Evolutionary conservation across 2,797 vertebrate species (phyloP), one percentile per base, ranked within the genome.

Genomic region (Premnoplex brunnescens): DNA sequence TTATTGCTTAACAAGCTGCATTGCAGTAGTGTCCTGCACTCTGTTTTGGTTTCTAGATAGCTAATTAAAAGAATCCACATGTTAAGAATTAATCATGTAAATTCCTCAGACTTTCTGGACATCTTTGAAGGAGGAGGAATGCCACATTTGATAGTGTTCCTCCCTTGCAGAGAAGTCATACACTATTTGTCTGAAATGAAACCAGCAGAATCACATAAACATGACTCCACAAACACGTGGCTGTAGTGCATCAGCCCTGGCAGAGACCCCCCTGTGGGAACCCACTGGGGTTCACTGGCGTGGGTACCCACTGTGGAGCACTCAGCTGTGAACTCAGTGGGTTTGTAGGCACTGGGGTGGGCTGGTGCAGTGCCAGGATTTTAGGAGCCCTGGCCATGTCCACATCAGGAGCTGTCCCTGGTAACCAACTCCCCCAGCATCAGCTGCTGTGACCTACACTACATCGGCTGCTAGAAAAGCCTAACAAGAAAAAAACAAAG

Each of bases 1-100:
- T 60, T 95, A 92, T 97, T 97, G 94, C 93, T 87, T 95, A 97
- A 95, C 76, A 96, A 94, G 71, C 84, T 95, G 82, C 74, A 91
- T 30, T 93, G 92, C 93, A 96, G 94, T 92, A 93, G 85, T 41
- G 93, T 96, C 87, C 95, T 93, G 82, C 56, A 56, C 48, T 95
- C 71, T 95, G 69, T 75, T 90, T 94, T 63, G 54, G 63, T 96
- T 96, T 92, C 80, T 86, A 86, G 58, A 86, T 90, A 93, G 77
- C 54, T 93, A 93, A 96, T 96, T 96, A 74, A 91, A 97, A 88
- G 64, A 88, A 66, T 75, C 89, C 86, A 95, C 81, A 90, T 80
- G 84, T 79, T 72, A 60, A 66, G 43, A 92, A 86, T 93, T n/a
- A 93, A 95, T 92, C 69, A 71, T 27, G 19, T 63, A 77, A 66